Conservation (phyloP, 2,113 vertebrate genomes). For the Myotis brandtii region DNA sequence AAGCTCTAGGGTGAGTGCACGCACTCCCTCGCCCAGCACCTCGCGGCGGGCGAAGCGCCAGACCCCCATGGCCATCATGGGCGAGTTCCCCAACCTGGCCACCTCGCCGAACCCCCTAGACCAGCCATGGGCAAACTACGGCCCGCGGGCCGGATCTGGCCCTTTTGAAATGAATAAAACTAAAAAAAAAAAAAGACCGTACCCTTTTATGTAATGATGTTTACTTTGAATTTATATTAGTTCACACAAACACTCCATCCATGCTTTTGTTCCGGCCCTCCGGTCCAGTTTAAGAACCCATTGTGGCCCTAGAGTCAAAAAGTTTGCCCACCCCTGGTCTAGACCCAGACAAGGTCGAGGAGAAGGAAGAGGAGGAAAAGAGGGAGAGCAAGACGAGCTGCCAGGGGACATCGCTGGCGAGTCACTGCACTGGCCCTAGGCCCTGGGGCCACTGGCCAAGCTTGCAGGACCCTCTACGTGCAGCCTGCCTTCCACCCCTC, state of each 20-base stretch:
- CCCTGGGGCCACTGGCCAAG: slow-evolving; percentile 90
- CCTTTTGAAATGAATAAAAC: too few relatives aligned
- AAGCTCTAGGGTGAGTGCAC: slow-evolving; percentile 94
- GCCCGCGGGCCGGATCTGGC: too few relatives aligned
- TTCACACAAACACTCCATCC: too few relatives aligned
- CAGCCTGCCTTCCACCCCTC: slow-evolving; percentile 79
- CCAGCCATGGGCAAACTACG: too few relatives aligned
- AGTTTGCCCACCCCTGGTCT: too few relatives aligned
- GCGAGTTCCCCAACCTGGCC: slow-evolving; percentile 91
- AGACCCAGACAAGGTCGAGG: slow-evolving; percentile 93
- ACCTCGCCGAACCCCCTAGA: slow-evolving; percentile 89
- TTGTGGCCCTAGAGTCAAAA: too few relatives aligned
- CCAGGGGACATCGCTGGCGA: slow-evolving; percentile 86
- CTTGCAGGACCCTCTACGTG: slow-evolving; percentile 85
- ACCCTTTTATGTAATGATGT: too few relatives aligned
- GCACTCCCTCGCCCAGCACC: slow-evolving; percentile 95
- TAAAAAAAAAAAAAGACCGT: too few relatives aligned
- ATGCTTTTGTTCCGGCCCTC: too few relatives aligned
- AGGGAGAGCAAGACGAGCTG: slow-evolving; percentile 92
- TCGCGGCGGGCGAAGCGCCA: slow-evolving; percentile 94
- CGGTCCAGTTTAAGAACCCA: too few relatives aligned
- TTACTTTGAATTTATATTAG: too few relatives aligned
- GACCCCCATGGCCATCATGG: slow-evolving; percentile 95
- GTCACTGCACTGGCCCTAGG: slow-evolving; percentile 73
- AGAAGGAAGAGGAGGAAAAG: slow-evolving; percentile 89